phyloP scores from a whole-genome alignment of 1,140 invertebrate species.

The Panagrolaimus sp. region DNA sequence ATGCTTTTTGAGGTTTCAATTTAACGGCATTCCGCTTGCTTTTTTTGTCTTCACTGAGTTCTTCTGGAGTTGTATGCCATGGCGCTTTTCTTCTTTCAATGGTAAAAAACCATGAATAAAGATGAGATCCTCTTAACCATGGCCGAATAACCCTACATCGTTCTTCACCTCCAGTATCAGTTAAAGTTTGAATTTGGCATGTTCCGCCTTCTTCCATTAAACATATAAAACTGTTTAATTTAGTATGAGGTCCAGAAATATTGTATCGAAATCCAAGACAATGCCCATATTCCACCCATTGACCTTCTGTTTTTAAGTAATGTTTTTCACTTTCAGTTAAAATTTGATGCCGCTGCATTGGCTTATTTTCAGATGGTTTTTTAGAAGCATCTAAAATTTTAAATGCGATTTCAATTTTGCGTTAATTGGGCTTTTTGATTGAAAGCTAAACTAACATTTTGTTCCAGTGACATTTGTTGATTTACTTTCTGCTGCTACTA shows the following conservation, averaged over 20 bases:
- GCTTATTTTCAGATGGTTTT: constrained; percentile 26
- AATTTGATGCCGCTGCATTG: constrained; percentile 16
- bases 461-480: neutral
- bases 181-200: constrained; percentile 27
- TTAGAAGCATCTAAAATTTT: constrained; percentile 17
- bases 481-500: neutral
- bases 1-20: neutral
- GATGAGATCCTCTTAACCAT: constrained; percentile 8
- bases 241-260: constrained; percentile 27
- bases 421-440: no score
- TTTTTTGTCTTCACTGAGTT: neutral
- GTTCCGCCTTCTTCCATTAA: constrained; percentile 37
- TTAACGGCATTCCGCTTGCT: neutral
- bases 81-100: neutral
- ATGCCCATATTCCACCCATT: constrained; percentile 27
- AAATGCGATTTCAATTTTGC: no score
- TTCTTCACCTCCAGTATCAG: constrained; percentile 12
- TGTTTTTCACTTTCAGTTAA: constrained; percentile 10
- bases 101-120: constrained; percentile 16
- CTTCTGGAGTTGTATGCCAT: neutral
- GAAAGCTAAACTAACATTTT: constrained; percentile 18
- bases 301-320: constrained; percentile 37
- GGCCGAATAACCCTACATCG: constrained; percentile 14
- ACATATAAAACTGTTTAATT: constrained; percentile 36
- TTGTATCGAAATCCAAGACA: constrained; percentile 41